A percentile compares a stretch with the other conserved stretches of the same genome.
Conservation (phyloP, 2,888 invertebrate species). For the Drosophila kanekoi region DNA sequence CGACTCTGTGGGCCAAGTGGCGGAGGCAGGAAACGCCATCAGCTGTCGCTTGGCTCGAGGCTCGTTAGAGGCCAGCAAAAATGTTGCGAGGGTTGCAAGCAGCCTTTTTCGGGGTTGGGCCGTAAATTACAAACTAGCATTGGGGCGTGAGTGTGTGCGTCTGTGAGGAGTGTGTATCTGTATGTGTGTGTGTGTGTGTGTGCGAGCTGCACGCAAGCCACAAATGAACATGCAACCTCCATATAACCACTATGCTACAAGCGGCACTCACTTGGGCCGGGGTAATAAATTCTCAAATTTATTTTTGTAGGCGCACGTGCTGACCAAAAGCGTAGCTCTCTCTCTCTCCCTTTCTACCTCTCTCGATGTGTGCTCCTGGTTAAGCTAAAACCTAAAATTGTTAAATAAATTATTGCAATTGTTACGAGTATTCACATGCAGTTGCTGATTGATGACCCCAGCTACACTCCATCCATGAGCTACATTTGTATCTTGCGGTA, state of each 20-base stretch:
- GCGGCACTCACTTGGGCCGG: constrained; percentile 2
- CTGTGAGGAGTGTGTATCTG: constrained; percentile 4
- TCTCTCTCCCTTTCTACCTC: neutral
- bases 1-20: constrained; percentile 45
- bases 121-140: constrained; percentile 67
- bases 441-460: constrained; percentile 33
- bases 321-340: neutral
- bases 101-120: constrained; percentile 44
- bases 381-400: constrained; percentile 1
- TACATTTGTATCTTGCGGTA: constrained; percentile 19
- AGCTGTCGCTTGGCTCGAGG: constrained; percentile 63
- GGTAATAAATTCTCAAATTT: constrained; percentile 66
- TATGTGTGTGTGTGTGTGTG: constrained; percentile 14
- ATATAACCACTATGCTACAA: constrained; percentile 7
- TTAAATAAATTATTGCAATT: constrained; percentile 34
- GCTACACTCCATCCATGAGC: neutral
- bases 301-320: constrained; percentile 66
- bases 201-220: constrained; percentile 65
- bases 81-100: constrained; percentile 66
- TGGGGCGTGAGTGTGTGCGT: constrained; percentile 23
- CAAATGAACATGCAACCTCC: constrained; percentile 71
- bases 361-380: neutral
- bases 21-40: constrained; percentile 66
- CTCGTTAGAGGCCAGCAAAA: constrained; percentile 53
- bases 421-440: constrained; percentile 29